Evolutionary conservation across 2,797 vertebrate genomes (phyloP).

Genomic region (Phoeniculus purpureus): DNA sequence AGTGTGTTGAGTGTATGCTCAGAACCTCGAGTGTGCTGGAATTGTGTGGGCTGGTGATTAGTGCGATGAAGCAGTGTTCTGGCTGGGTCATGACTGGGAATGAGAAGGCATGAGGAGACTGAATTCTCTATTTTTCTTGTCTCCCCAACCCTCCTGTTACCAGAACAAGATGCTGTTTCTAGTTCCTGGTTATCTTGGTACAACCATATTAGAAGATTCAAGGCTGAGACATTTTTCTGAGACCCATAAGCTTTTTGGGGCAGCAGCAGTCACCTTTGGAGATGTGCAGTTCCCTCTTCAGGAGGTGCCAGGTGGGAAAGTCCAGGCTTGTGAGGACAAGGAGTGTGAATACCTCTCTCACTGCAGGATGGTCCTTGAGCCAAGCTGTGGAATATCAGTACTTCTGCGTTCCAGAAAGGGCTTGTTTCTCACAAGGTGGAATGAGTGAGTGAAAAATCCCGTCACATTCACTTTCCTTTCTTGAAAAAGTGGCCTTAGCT

Average conservation of each 20-base stretch:
- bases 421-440: conserved; percentile 65
- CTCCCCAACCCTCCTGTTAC: background rate
- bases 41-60: background rate
- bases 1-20: conserved; percentile 20
- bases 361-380: conserved; percentile 55
- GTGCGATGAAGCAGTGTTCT: background rate
- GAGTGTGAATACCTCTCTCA: conserved; percentile 39
- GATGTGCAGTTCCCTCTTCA: conserved; percentile 40
- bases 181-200: background rate
- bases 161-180: background rate
- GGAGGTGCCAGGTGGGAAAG: conserved; percentile 64
- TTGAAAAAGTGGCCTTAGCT: conserved; percentile 86
- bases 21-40: background rate
- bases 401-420: conserved; percentile 49
- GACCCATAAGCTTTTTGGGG: conserved; percentile 32
- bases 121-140: background rate
- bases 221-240: conserved; percentile 56
- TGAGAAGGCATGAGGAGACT: background rate
- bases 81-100: background rate
- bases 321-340: conserved; percentile 55
- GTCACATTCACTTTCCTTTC: conserved; percentile 79
- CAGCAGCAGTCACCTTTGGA: conserved; percentile 36
- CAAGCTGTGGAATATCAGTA: conserved; percentile 54
- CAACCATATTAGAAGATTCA: background rate
- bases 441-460: conserved; percentile 70